phyloP scores from a whole-genome alignment of 2,888 invertebrate species.

The Agrotis puta region DNA sequence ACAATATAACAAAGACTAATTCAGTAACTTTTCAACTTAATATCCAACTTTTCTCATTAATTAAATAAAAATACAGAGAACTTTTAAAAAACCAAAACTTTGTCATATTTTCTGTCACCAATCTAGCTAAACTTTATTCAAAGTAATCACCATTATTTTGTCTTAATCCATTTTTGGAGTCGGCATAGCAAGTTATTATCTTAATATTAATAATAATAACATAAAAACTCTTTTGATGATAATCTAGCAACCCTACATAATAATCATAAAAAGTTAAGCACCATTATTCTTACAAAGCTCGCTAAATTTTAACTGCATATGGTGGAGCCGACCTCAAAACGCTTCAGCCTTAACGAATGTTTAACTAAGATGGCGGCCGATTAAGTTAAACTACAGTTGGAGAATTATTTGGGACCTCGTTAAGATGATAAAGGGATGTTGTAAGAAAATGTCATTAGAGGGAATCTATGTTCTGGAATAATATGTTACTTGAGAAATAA shows the following conservation, averaged over 20 bases:
- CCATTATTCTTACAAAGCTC: constrained; percentile 23
- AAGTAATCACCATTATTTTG: too few relatives aligned
- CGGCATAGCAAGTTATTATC: too few relatives aligned
- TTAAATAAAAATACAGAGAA: not conserved
- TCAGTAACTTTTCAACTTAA: not conserved
- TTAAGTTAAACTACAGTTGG: constrained; percentile 37
- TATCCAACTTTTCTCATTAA: constrained; percentile 16
- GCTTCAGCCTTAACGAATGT: constrained; percentile 40
- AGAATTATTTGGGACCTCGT: constrained; percentile 43
- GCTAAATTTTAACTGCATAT: constrained; percentile 52
- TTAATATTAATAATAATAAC: too few relatives aligned
- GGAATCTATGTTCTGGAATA: constrained; percentile 23
- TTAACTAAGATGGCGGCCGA: constrained; percentile 37
- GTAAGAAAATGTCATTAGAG: constrained; percentile 5
- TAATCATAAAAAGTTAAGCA: constrained; percentile 18
- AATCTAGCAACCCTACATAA: constrained; percentile 8
- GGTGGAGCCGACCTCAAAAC: constrained; percentile 32
- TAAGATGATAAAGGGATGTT: constrained; percentile 7
- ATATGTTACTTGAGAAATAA: not conserved
- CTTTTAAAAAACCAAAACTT: not conserved
- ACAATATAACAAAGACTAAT: not conserved
- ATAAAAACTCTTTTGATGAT: not conserved
- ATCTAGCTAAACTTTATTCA: not conserved
- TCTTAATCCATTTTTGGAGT: too few relatives aligned
- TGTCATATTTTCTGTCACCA: too few relatives aligned